Evolutionary conservation across 2,888 invertebrate species (phyloP), one percentile per base, ranked within the genome.

Genomic region (Zhengitettix transpicula): DNA sequence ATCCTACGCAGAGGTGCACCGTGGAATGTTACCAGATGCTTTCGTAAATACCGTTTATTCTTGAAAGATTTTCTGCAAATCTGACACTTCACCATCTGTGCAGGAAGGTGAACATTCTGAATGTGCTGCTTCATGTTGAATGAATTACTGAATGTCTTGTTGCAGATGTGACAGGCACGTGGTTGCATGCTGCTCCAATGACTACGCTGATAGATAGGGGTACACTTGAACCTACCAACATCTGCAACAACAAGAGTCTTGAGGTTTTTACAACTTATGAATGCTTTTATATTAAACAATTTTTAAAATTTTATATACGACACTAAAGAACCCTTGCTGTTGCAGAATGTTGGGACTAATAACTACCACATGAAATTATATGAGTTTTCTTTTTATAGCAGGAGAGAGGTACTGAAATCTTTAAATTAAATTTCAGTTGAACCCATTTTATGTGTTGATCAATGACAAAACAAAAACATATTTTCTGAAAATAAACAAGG

Each of bases 141-240:
- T 52, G 68, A 67, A 62, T 71, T 71, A 63, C 68, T 68, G 68
- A 71, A 71, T 42, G 68, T 67, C 65, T 69, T 69, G 66, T 68
- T 65, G 65, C 71, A 71, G 64, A 69, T 66, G 58, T 67, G 67
- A 62, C 71, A 71, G 53, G 67, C 65, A 58, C 68, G 70, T 40
- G 71, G 71, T 67, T 70, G 69, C 70, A 70, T 70, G 65, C 70
- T 70, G 59, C 69, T 66, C 70, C 70, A 71, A 60, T 69, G 28
- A 51, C 40, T 14, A 15, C 52, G 47, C 15, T 28, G 51, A 28
- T 28, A 28, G 28, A 28, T 28, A 28, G 28, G 28, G 28, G 28
- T 28, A 28, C 28, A 28, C 28, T 40, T n/a, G 15, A 40, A n/a
- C 40, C 51, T 51, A 57, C 57, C 52, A n/a, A 57, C 40, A 57